Evolutionary conservation across 2,888 invertebrate species (phyloP).

Genomic region (Melinopterus prodromus): DNA sequence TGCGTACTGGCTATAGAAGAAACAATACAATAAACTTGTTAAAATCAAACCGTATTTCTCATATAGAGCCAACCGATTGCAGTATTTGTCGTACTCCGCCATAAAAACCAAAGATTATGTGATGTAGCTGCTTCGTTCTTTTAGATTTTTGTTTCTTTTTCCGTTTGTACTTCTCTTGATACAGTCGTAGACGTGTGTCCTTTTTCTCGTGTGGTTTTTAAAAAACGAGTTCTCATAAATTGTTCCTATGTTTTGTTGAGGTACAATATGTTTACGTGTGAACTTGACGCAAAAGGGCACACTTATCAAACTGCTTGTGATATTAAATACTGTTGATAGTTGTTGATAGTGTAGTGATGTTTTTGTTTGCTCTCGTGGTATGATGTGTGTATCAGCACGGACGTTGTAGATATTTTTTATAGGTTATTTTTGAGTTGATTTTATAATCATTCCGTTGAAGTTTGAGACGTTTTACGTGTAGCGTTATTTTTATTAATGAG

Average conservation of each 20-base stretch:
- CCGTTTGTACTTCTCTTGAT: background rate
- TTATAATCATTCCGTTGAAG: background rate
- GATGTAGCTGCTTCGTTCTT: background rate
- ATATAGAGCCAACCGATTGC: background rate
- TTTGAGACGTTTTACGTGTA: background rate
- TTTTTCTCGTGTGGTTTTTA: background rate
- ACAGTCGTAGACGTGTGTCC: background rate
- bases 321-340: background rate
- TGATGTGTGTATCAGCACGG: background rate
- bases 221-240: no score
- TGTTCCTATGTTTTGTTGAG: no score
- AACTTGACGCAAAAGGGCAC: background rate
- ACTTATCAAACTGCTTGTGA: background rate
- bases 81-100: background rate
- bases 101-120: background rate
- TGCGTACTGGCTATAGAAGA: no score
- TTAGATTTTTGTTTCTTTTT: background rate
- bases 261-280: background rate
- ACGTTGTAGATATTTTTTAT: background rate
- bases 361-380: background rate
- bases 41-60: background rate
- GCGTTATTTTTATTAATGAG: background rate
- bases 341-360: background rate
- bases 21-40: no score
- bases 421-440: background rate